Base-by-base conservation (phyloP, 2,888 invertebrate genomes). In the Julus scandinavius region DNA sequence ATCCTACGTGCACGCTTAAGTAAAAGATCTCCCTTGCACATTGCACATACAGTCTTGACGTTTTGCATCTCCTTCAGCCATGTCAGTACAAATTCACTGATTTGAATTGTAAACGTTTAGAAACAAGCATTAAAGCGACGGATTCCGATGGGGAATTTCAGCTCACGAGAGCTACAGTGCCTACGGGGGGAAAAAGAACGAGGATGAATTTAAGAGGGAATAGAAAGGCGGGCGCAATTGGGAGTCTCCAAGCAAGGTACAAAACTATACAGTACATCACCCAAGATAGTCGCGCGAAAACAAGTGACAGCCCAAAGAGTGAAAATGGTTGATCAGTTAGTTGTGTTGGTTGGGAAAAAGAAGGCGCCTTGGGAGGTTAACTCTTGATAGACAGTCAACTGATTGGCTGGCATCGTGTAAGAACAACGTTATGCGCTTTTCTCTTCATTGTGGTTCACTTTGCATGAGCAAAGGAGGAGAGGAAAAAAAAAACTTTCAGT, bases 21-120 rank as follows among this genome's bases (percentile, higher is more conserved):
- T 72, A 72, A 72, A 29, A n/a, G 72, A 72, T 72, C 72, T 29
- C 72, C 29, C n/a, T 9, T 72, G 11, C 72, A 45, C 45, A 7
- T 11, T 9, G n/a, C 72, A 29, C 13, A 6, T 29, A 29, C 29
- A 20, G 72, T 29, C 72, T 72, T 72, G 72, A 72, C 72, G 72
- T 72, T 29, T 72, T 72, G 29, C 72, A 72, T 72, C 72, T 72
- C 72, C 72, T 72, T 72, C 72, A 72, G 72, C 72, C 72, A 72
- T 29, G 72, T 72, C 72, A 72, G 29, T 72, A 29, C 72, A 72
- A 72, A 72, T 72, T 72, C 72, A 72, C 72, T 72, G 72, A 72
- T 72, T 72, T 72, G 72, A 72, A 72, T 72, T 72, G 72, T 72
- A 72, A 72, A 72, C 72, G 72, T 72, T 72, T 72, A 72, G 72